Evolutionary conservation across 2,113 vertebrate genomes (phyloP).

Genomic region (crab-eating macaque (Macaca fascicularis)): T2T-MFA8v1.1 NC_088380.1:90971001-90971500

Average conservation of each 20-base stretch:
- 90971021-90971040: too few relatives aligned
- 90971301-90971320: neutral
- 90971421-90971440: neutral
- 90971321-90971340: neutral
- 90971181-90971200: neutral
- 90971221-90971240: neutral
- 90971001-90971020: too few relatives aligned
- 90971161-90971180: neutral
- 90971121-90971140: too few relatives aligned
- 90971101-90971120: too few relatives aligned
- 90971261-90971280: neutral
- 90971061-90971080: too few relatives aligned
- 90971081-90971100: too few relatives aligned
- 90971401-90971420: neutral
- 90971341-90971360: neutral
- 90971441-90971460: neutral
- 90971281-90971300: neutral
- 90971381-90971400: neutral
- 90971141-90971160: too few relatives aligned
- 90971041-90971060: too few relatives aligned
- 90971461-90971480: neutral
- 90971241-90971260: neutral
- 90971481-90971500: neutral
- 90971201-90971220: neutral
- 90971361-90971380: conserved; percentile 11